Base-by-base conservation (phyloP, 2,888 invertebrate species). In the Andrena trimmerana region DNA sequence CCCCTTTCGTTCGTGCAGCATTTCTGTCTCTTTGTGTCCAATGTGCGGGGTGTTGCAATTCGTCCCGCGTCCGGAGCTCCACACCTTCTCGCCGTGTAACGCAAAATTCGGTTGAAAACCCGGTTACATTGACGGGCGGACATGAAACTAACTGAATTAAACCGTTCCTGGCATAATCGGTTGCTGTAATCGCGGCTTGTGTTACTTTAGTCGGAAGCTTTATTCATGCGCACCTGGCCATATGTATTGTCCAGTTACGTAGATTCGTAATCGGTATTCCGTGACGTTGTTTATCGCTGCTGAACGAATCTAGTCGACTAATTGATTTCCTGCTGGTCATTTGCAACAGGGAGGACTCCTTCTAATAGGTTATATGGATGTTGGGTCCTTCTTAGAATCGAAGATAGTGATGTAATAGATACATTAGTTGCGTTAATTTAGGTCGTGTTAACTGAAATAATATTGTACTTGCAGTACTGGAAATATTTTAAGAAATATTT, bases 191-290 rank as follows among this genome's bases (percentile, higher is more conserved):
- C 10, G 73, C 33, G 50, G 67, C 10, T 54, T 57, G 65, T 84
- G 65, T 84, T 83, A 84, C 63, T 71, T 84, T 84, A 80, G 80
- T 84, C 76, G 69, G 63, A 42, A 72, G 75, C 52, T 50, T 67
- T 73, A 42, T 66, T 78, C 67, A 48, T 36, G 68, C 20, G 8
- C 48, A 16, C n/a, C 13, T 16, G n/a, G 57, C 4, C 73, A 24
- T 59, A 27, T 48, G 20, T 33, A 42, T 67, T 31, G 54, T 63
- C n/a, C 1, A n/a, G 42, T 70, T 63, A 20, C n/a, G 42, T n/a
- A 57, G 62, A 71, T 65, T 29, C 10, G 42, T 36, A 36, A 76
- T 62, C 7, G 48, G 36, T 72, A 66, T 57, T 59, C 33, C 29
- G 33, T 24, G n/a, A 16, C 29, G 4, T 16, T 62, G 24, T 73